Evolutionary conservation across 2,888 invertebrate genomes (phyloP), one percentile per base, ranked within the genome.

Genomic region (Pristionchus japonicus): DNA sequence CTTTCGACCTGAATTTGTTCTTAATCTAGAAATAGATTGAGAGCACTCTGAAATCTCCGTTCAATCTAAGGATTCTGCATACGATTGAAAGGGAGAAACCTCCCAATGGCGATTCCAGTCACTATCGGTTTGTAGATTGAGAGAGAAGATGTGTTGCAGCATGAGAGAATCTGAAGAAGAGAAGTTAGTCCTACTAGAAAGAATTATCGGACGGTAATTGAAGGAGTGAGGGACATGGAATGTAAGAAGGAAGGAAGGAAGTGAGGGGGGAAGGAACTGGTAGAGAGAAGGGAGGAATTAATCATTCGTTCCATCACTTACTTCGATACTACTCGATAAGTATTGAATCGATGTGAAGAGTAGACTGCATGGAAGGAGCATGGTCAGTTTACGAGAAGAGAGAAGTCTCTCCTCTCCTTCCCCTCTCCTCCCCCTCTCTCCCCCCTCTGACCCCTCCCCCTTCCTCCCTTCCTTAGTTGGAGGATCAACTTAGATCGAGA

Each of bases 261-360:
- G 4, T 4, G 34, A 37, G 31, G 23, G 34, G 57, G 37, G 83
- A 52, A 23, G 40, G 83, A 83, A 47, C 43, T 80, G 47, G 70
- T 70, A 70, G 20, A 7, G 6, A 23, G 23, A 17, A 80, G 80
- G 6, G 31, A 47, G 77, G 20, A 23, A 77, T 37, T 6, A 47
- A 40, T 47, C 47, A n/a, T 23, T 70, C 37, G 34, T n/a, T 70
- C 70, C 34, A 37, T 70, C 37, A 70, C 80, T 47, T 27, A 80
- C 83, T 34, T 83, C 83, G n/a, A 83, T 37, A 52, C 43, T 52
- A 57, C 34, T 83, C 31, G 83, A n/a, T 20, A 52, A 40, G 57
- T 83, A 83, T 57, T 83, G 83, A n/a, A 83, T 49, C 23, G 83
- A 52, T 52, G 83, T 52, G 83, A 83, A 83, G 23, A 85, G 85